Evolutionary conservation across 2,113 vertebrate genomes (phyloP), one percentile per base, ranked within the genome.

Genomic region (Nycticryphes semicollaris): DNA sequence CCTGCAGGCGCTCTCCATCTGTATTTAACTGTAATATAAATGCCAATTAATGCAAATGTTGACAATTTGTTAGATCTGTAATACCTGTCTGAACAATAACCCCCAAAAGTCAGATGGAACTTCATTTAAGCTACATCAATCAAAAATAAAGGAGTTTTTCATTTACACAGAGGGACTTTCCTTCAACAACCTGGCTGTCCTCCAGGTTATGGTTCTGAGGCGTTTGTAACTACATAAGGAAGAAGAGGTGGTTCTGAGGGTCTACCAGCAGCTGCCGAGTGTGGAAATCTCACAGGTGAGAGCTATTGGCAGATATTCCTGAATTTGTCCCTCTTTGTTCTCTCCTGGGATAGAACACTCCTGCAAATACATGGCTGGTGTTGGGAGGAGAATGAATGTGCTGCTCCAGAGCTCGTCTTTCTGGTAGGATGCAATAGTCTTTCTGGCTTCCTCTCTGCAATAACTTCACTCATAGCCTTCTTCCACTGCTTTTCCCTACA

Each of bases 1-100:
- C 48, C 67, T 87, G 45, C 23, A 84, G 50, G 20, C 2, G 0
- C 35, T 96, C 64, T 13, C 60, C 78, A 91, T 83, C 62, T 96
- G 54, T 33, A 78, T 21, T 94, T 85, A 93, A 90, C 54, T 87
- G 35, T 51, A 87, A 80, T 39, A 72, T 57, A 97, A 96, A 87
- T 94, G 39, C 21, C 59, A 92, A 28, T 89, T 95, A 97, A 94
- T 95, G 51, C 37, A 95, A 96, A 84, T 72, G 24, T 93, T 86
- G 63, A n/a, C 16, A 95, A 84, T 66, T 89, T 82, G 54, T 94
- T 70, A 47, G 77, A 59, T 92, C 51, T 84, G 95, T 91, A 95
- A 64, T 68, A 84, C 67, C 90, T 93, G 69, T 79, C 62, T 93
- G 86, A 90, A 91, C 64, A 96, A 92, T 91, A 95, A 95, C 23